Conservation (phyloP, 1,140 invertebrate genomes). For the Psilanteris sp. region DNA sequence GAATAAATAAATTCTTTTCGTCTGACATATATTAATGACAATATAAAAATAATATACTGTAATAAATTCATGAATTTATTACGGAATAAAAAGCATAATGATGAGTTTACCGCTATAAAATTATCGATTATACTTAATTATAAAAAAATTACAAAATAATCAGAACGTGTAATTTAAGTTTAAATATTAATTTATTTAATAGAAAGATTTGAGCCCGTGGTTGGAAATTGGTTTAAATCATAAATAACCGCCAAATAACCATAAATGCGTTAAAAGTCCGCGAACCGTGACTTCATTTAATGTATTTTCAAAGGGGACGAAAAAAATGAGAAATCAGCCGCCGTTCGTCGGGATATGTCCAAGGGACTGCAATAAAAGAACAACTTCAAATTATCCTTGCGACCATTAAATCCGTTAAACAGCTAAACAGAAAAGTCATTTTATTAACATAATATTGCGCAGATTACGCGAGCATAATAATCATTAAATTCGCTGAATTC, state of each 20-base stretch:
- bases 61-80: no score
- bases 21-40: no score
- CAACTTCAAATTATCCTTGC: constrained; percentile 25
- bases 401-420: constrained; percentile 21
- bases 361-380: constrained; percentile 53
- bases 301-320: constrained; percentile 66
- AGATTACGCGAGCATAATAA: constrained; percentile 4
- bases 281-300: constrained; percentile 73
- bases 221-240: constrained; percentile 57
- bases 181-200: no score
- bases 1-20: no score
- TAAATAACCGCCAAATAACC: constrained; percentile 75
- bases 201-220: constrained; percentile 16
- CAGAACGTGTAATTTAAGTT: no score
- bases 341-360: constrained; percentile 44
- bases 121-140: no score
- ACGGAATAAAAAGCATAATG: no score
- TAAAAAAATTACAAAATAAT: no score
- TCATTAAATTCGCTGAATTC: not conserved
- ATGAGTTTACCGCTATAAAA: no score
- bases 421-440: constrained; percentile 11
- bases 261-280: constrained; percentile 75
- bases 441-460: constrained; percentile 7
- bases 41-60: no score
- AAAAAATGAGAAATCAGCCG: constrained; percentile 71